phyloP scores from a whole-genome alignment of 2,888 invertebrate species.

The Zelleria hepariella region DNA sequence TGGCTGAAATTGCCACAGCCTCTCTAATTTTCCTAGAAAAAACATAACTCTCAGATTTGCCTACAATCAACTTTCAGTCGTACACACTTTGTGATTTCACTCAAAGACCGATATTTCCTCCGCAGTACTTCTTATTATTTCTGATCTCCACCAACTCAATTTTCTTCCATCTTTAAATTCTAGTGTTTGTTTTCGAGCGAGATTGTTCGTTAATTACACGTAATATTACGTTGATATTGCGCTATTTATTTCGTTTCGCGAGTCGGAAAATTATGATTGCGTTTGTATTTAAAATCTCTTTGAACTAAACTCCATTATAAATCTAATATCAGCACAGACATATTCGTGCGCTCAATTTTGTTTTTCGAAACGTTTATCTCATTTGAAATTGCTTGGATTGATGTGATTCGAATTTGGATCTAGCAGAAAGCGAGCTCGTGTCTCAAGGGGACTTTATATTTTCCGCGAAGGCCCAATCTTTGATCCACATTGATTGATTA shows the following conservation, averaged over 20 bases:
- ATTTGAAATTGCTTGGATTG: not conserved
- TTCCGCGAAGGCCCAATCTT: not conserved
- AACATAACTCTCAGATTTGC: not conserved
- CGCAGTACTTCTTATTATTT: too few relatives aligned
- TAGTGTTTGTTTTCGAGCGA: not conserved
- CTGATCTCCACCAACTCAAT: not conserved
- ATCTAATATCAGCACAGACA: constrained; percentile 19
- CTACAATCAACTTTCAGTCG: not conserved
- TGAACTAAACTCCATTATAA: constrained; percentile 34
- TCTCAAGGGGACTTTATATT: not conserved
- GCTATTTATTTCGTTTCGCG: constrained; percentile 22
- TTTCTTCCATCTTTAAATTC: not conserved
- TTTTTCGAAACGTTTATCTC: constrained; percentile 12
- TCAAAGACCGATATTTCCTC: too few relatives aligned
- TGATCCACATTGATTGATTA: not conserved
- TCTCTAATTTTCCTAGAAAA: too few relatives aligned
- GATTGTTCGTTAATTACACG: constrained; percentile 10
- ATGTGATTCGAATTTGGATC: not conserved
- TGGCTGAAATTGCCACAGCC: too few relatives aligned
- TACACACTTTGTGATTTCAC: too few relatives aligned
- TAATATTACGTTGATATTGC: constrained; percentile 6
- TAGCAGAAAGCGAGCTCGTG: not conserved
- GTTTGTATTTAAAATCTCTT: constrained; percentile 25
- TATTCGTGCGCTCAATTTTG: constrained; percentile 10
- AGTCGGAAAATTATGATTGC: constrained; percentile 36